Conservation (phyloP, 35 echinoderm and acorn worm species). For the Patiria miniata region DNA sequence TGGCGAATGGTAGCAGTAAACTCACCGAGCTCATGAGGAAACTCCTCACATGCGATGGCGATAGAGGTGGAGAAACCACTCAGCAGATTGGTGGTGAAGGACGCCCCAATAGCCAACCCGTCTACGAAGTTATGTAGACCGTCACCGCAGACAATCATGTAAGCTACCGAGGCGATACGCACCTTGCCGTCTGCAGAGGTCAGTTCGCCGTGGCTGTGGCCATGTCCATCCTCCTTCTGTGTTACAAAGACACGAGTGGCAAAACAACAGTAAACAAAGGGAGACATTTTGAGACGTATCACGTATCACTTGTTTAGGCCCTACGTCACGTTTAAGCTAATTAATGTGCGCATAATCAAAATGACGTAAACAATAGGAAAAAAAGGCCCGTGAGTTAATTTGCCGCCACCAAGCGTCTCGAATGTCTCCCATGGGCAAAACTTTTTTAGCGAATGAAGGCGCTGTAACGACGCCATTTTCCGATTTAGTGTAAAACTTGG, state of each 20-base stretch:
- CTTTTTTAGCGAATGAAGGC: too few species aligned
- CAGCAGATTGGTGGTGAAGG: slow-evolving; percentile 35
- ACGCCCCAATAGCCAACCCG: slow-evolving; percentile 67
- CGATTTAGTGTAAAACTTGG: too few species aligned
- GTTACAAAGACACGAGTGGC: slow-evolving; percentile 1
- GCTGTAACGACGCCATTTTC: too few species aligned
- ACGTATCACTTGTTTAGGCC: slow-evolving; percentile 14
- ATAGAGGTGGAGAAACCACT: slow-evolving; percentile 48
- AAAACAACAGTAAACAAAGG: slow-evolving; percentile 15
- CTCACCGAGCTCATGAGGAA: slow-evolving; percentile 66
- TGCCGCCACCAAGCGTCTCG: too few species aligned
- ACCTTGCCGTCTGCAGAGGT: too few species aligned
- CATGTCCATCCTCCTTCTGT: background rate
- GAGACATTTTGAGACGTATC: slow-evolving; percentile 14
- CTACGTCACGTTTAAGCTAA: too few species aligned
- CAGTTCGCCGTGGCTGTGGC: background rate
- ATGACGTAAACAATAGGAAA: too few species aligned
- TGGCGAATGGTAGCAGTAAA: too few species aligned
- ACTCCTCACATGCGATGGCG: slow-evolving; percentile 54
- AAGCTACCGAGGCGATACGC: slow-evolving; percentile 50
- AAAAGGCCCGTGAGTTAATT: too few species aligned
- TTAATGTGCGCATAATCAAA: too few species aligned
- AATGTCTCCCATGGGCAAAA: too few species aligned
- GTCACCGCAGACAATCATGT: slow-evolving; percentile 63
- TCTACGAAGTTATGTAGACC: slow-evolving; percentile 71